Base-by-base conservation (phyloP, 2,888 invertebrate genomes). In the Chorisops tibialis region DNA sequence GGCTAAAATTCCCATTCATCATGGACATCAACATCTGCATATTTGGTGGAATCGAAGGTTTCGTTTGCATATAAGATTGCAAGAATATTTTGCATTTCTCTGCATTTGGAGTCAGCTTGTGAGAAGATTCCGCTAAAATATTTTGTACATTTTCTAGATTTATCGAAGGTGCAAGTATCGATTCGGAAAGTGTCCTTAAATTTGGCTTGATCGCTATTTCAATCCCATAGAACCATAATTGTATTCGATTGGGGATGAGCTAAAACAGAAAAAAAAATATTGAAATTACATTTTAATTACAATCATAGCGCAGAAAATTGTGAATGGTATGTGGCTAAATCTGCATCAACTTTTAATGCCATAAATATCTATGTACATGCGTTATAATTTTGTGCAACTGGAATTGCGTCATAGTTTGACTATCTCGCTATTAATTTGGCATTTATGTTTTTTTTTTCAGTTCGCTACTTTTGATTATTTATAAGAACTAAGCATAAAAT, bases 211-310 rank as follows among this genome's bases (percentile, higher is more conserved):
- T 6, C 11, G 47, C 37, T 19, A 47, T n/a, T 48, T n/a, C 4
- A n/a, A 72, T 66, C 4, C 76, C 77, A 68, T 71, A 77, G 37
- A 78, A 67, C 58, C 78, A 76, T 24, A 77, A 65, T 63, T 76
- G 73, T 24, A 67, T 66, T 3, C 66, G 63, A 4, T 69, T 45
- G 3, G 74, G 37, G 7, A 61, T 48, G 2, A 59, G n/a, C 47
- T 61, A 14, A 47, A 62, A 59, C 51, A 43, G 67, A 2, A 70
- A 68, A 24, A 75, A 69, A n/a, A 75, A 73, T 0, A 30, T 5
- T 30, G 30, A 30, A 2, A 30, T 30, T 30, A 9, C 3, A 2
- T 30, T 30, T n/a, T n/a, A n/a, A n/a, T n/a, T n/a, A n/a, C n/a
- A n/a, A n/a, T n/a, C n/a, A n/a, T n/a, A n/a, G n/a, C n/a, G n/a